Percentiles rank a stretch among this genome's conserved stretches.
Conservation (phyloP, 1,140 invertebrate species). For the Yoshiicerus persimilis region DNA sequence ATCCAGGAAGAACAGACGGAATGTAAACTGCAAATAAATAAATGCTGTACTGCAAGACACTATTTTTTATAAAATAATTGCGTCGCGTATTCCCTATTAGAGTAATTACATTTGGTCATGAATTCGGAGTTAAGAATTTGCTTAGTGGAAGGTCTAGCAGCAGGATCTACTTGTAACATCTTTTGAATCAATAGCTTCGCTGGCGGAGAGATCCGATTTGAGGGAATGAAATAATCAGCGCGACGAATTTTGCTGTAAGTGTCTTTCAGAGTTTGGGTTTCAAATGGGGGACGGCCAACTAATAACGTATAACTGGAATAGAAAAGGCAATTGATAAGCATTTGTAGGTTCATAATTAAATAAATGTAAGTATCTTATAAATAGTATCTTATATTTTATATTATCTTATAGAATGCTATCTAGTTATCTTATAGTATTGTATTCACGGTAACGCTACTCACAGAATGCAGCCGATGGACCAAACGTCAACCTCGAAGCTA, state of each 20-base stretch:
- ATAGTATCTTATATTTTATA: no score
- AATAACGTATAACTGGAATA: constrained; percentile 63
- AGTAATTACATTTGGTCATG: constrained; percentile 57
- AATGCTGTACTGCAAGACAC: not conserved
- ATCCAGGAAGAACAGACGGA: constrained; percentile 60
- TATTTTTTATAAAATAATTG: not conserved
- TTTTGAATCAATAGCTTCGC: constrained; percentile 60
- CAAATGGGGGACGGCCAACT: constrained; percentile 69
- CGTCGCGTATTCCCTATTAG: no score
- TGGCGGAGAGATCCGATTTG: constrained; percentile 53
- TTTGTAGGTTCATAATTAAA: no score
- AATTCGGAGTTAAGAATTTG: constrained; percentile 62
- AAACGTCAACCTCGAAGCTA: constrained; percentile 67
- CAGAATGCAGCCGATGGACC: constrained; percentile 66
- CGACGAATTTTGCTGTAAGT: constrained; percentile 65
- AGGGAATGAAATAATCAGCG: constrained; percentile 65
- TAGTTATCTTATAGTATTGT: no score
- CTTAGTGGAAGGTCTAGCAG: constrained; percentile 60
- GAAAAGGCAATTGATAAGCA: not conserved
- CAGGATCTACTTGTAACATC: constrained; percentile 62
- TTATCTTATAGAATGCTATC: no score
- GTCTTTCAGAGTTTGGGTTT: constrained; percentile 64
- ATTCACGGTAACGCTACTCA: no score
- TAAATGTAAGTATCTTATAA: no score
- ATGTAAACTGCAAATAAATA: constrained; percentile 53